A percentile compares a stretch with the other conserved stretches of the same genome.
Conservation (phyloP, 23 tunicate genomes). For the Halocynthia roretzi region DNA sequence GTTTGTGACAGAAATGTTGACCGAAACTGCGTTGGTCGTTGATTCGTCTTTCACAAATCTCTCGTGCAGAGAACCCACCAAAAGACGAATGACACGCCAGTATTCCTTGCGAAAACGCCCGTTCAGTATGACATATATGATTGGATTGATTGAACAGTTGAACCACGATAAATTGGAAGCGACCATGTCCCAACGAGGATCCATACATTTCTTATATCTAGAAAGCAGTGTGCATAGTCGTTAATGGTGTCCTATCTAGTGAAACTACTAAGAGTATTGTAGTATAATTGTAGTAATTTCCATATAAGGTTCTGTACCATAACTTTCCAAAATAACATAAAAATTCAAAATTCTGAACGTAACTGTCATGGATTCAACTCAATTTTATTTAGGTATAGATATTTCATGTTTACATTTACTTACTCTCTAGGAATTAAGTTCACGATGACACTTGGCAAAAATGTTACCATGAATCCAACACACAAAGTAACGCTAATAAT, state of each 20-base stretch:
- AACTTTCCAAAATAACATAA: not conserved
- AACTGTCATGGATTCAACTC: too few relatives aligned
- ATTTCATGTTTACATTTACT: not conserved
- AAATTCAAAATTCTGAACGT: too few relatives aligned
- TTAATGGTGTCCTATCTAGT: not conserved
- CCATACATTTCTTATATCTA: constrained; percentile 17
- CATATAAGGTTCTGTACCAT: not conserved
- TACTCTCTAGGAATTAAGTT: constrained; percentile 45
- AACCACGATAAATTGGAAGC: constrained; percentile 93
- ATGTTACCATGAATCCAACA: constrained; percentile 73
- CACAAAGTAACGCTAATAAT: constrained; percentile 67
- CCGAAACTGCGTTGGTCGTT: not conserved
- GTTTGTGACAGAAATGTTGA: not conserved
- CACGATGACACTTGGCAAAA: constrained; percentile 86
- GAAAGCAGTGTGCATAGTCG: not conserved
- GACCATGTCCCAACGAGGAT: constrained; percentile 69
- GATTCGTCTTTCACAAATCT: constrained; percentile 42
- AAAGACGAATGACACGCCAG: constrained; percentile 34
- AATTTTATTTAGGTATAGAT: too few relatives aligned
- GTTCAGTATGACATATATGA: constrained; percentile 82
- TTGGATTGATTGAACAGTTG: constrained; percentile 87
- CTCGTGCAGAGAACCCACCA: constrained; percentile 42
- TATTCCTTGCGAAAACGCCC: constrained; percentile 80
- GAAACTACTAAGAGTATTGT: not conserved
- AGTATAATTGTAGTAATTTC: not conserved